Evolutionary conservation across 1,140 invertebrate genomes (phyloP).

Genomic region (Tetragnatha versicolor): DNA sequence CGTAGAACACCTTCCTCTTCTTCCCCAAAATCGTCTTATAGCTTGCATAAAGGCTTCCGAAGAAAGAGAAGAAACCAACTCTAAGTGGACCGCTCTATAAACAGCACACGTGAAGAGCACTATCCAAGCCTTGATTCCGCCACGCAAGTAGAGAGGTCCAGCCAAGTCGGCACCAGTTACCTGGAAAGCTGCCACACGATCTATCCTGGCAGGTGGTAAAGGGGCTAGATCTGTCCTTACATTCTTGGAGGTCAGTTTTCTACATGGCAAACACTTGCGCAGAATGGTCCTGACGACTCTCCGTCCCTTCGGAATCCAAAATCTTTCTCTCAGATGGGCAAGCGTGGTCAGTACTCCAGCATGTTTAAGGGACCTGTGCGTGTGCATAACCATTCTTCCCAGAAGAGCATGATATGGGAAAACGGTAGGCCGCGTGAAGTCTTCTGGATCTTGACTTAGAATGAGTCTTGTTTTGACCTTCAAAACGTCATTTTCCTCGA

Average conservation of each 20-base stretch:
- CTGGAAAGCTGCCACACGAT: constrained; percentile 4
- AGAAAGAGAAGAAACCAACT: constrained; percentile 61
- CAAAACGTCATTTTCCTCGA: not conserved
- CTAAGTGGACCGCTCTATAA: constrained; percentile 58
- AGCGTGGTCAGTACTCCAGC: not conserved
- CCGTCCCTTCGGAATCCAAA: constrained; percentile 30
- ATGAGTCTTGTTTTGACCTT: constrained; percentile 14
- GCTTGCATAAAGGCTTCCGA: constrained; percentile 62
- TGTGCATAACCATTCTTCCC: not conserved
- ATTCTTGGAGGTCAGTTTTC: not conserved
- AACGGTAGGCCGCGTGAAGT: constrained; percentile 3
- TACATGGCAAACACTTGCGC: not conserved
- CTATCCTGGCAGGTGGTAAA: not conserved
- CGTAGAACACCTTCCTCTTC: constrained; percentile 59
- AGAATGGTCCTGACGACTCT: not conserved
- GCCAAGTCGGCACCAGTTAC: constrained; percentile 24
- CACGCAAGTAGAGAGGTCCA: constrained; percentile 6
- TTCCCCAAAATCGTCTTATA: constrained; percentile 62
- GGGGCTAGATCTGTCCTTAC: not conserved
- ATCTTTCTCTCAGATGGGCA: constrained; percentile 3
- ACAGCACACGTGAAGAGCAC: constrained; percentile 25
- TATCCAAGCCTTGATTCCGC: constrained; percentile 28
- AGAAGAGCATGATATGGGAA: constrained; percentile 6
- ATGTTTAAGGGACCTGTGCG: not conserved
- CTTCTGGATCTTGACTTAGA: not conserved